Evolutionary conservation across 35 echinoderm and acorn worm species (phyloP), one percentile per base, ranked within the genome.

Genomic region (Ophiothrix spiculata): DNA sequence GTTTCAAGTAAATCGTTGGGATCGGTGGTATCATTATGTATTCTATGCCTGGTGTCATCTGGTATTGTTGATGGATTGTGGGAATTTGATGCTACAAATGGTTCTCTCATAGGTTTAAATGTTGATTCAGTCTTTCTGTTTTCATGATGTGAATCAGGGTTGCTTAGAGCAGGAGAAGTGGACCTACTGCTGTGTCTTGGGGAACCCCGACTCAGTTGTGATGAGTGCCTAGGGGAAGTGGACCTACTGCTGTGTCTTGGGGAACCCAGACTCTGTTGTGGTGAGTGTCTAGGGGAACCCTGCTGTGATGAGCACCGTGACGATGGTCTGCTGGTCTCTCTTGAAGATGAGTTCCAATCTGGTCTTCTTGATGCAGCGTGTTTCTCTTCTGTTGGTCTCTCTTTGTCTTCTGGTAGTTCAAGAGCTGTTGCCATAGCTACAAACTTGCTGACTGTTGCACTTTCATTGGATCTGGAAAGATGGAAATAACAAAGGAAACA

Each of bases 341-440:
- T 54, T 33, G 76, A 38, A 32, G 33, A 33, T 33, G 76, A 35
- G 25, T 32, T 38, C 3, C 36, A 33, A 32, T 82, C 80, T 45
- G 4, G 39, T 39, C 80, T 54, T n/a, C 38, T 82, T 37, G 4
- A 4, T 38, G 11, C 33, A 38, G n/a, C 36, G 19, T 0, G 56
- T 4, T 31, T 32, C 16, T 35, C 21, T 60, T 63, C 69, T n/a
- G n/a, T n/a, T 34, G 37, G 12, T 1, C 32, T 35, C 54, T 64
- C 12, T 19, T 84, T 21, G 11, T 64, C 81, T 16, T 54, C 46
- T 36, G 42, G 54, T 64, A 84, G 40, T 34, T 84, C 81, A 31
- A 84, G 49, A 33, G 81, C 81, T 36, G 33, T 63, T 31, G 81
- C 81, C 81, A 64, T 84, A 13, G 81, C 81, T 1, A 60, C 54